Base-by-base conservation (phyloP, 2,797 vertebrate genomes). In the Cyclura pinguis region DNA sequence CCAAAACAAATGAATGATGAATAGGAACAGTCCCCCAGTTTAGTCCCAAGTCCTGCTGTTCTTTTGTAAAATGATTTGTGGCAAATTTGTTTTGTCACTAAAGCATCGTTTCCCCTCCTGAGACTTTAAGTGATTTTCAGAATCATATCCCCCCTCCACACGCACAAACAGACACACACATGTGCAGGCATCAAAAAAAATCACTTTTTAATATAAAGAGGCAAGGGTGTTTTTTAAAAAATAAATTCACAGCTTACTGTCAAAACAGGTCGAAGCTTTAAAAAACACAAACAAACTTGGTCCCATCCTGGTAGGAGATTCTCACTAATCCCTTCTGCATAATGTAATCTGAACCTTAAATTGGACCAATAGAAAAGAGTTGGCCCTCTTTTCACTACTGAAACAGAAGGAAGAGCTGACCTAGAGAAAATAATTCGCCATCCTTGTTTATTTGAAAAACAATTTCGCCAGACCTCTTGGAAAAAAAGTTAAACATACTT, bases 21-120 rank as follows among this genome's bases (percentile, higher is more conserved):
- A 99, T 98, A 97, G 98, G 95, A 97, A 97, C 96, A 93, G 97
- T 98, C 98, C 98, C 97, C 92, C 97, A 96, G 95, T 95, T 96
- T 97, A 91, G 92, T 98, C 98, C 97, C 98, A 97, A 98, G 97
- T 97, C 98, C 98, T 96, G 95, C 98, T 97, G 98, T 97, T 98
- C 98, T 98, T 99, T 99, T 99, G 98, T 99, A 98, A 97, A 97
- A 99, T 99, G 98, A 99, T 99, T 99, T 99, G 99, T 98, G 98
- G 98, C 98, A 99, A 99, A 99, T 99, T 99, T 99, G 99, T 99
- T 99, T 98, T 98, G 99, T 98, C 98, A 98, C 98, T 98, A 98
- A 98, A 97, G 97, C 98, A 96, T 97, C 96, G 95, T 97, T 96
- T 97, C 97, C 95, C 97, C 95, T 97, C 97, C 95, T 92, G 95